Base-by-base conservation (phyloP, 35 echinoderm and acorn worm species). In the Acanthaster planci region DNA sequence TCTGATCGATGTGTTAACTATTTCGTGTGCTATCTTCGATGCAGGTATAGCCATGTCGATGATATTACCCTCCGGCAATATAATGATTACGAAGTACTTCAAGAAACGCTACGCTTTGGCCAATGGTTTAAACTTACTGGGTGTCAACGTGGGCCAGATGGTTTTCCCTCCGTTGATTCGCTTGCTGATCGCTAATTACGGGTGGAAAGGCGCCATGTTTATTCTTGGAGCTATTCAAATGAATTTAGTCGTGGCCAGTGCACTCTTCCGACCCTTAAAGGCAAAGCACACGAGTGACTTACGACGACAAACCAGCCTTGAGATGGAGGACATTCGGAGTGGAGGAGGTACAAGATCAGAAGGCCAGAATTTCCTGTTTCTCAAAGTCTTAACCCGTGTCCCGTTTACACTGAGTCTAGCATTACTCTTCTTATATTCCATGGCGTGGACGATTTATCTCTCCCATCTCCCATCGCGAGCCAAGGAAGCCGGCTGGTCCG, bases 201-300 rank as follows among this genome's bases (percentile, higher is more conserved):
- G 88, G 1, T 90, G 88, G 88, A 59, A 82, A 22, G 88, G 88
- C 30, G 82, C 82, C 15, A 34, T 90, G 21, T 19, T 84, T 19
- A 90, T 90, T 5, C 29, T 8, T 15, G 50, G 50, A 39, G 88
- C 80, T 34, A 27, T 90, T 21, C 30, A 51, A 15, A 23, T 85
- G 15, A 77, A 90, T 58, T 40, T 39, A 19, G 18, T 78, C 14
- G 81, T 84, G 17, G 78, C 82, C 23, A 64, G 37, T 16, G 87
- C 87, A 32, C 57, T 89, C 22, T 75, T 89, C 2, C 40, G 80
- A 52, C 87, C 87, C 7, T 52, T 52, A 22, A 37, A 80, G 14
- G 38, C 22, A 19, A 52, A 52, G 37, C 19, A 7, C 2, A 42
- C 44, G 5, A 22, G 22, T 50, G n/a, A n/a, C n/a, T n/a, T n/a